Base-by-base conservation (phyloP, 2,797 vertebrate species). In the Mionectes olivaceus region DNA sequence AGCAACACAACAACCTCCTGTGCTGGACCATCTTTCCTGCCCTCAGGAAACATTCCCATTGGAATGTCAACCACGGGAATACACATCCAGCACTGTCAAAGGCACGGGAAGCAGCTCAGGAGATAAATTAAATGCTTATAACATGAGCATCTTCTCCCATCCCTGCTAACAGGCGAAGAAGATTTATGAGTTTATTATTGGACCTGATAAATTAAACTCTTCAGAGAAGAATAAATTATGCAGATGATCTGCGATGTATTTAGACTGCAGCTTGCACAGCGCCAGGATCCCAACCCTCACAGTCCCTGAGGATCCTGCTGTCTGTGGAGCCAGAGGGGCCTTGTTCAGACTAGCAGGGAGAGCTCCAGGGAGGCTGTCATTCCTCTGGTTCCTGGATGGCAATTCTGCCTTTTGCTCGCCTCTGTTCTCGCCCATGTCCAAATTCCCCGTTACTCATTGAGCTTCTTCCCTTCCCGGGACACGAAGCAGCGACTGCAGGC, bases 201-300 rank as follows among this genome's bases (percentile, higher is more conserved):
- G 90, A 63, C 60, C 79, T 39, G 74, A 89, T 60, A 83, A 93
- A 95, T 91, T 67, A 86, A 79, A 61, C 73, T 74, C 79, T 27
- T 84, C 63, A 14, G 47, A 57, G 92, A 65, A 49, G 80, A 73
- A 93, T 87, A 76, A 96, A 93, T 95, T 91, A 93, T 91, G 93
- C 69, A 94, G 76, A 94, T 73, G 55, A 82, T 88, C 69, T 28
- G 49, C 1, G 11, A 81, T 63, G 85, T 52, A 57, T 70, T 79
- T 79, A 57, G 85, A 47, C 43, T 63, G 70, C 28, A 79, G 84
- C 79, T n/a, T 17, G 65, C 82, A 75, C 37, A 27, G 37, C 1
- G 4, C 68, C 64, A 33, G 46, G 50, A 88, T 67, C 46, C 47
- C 2, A 49, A 57, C 61, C 75, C 76, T 88, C 55, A 13, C 33